Base-by-base conservation (phyloP, 2,888 invertebrate genomes). In the Congeria kusceri region DNA sequence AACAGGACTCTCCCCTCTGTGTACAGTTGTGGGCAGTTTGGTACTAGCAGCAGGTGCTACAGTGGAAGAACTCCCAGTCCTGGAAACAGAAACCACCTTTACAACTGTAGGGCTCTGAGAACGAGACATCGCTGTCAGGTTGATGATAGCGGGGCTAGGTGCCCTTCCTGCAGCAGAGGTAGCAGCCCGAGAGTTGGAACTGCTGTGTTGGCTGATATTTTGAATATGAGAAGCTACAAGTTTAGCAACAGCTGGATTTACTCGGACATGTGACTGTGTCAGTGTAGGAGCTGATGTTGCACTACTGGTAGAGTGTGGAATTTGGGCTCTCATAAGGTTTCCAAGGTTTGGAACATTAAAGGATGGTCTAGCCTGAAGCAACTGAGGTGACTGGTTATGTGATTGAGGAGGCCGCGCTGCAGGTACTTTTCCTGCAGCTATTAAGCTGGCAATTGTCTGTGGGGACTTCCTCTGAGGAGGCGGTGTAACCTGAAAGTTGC, bases 281-380 rank as follows among this genome's bases (percentile, higher is more conserved):
- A 77, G 69, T 32, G 83, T 67, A 9, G 77, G 56, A 39, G 75
- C 66, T 4, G 77, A 66, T 7, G 72, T 27, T 15, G 53, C 39
- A 53, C 53, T 25, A 53, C 23, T n/a, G 53, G 53, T 53, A 49
- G 59, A 23, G 23, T 47, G 28, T 28, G 84, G 78, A 13, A 78
- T 63, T 64, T 84, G 80, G n/a, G 79, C 77, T 47, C 77, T 79
- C 83, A 83, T 83, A n/a, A 83, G 57, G 62, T 80, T 80, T 20
- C 71, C 32, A 25, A 84, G 53, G 28, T 68, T 74, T 47, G 63
- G 66, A 18, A 72, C 57, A 32, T 25, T 58, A 0, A 56, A n/a
- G 5, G 47, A 32, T 32, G 71, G 44, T 53, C 64, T 44, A 39
- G 15, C 39, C 39, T 39, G 39, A 46, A 46, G 56, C 44, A 28